Conservation (phyloP, 2,113 vertebrate genomes). For the Muntiacus reevesi region DNA sequence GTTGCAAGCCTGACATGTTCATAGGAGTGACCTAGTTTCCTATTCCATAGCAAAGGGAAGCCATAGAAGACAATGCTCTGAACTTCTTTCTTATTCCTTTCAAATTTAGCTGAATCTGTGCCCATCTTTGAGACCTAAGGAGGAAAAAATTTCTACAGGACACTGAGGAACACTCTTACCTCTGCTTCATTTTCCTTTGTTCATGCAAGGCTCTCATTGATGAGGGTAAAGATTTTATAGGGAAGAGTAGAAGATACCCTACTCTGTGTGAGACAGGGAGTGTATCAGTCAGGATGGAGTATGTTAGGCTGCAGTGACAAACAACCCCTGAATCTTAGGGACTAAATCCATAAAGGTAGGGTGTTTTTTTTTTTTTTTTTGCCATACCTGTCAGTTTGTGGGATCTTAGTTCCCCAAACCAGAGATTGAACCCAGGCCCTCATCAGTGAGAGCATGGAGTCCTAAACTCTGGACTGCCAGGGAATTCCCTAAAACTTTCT, state of each 20-base stretch:
- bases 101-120: neutral
- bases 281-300: neutral
- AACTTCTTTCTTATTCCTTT: neutral
- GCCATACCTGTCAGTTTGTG: neutral
- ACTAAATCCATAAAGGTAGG: neutral
- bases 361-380: neutral
- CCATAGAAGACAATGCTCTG: neutral
- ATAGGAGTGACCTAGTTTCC: neutral
- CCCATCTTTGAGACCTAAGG: neutral
- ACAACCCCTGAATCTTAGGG: neutral
- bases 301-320: neutral
- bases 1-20: neutral
- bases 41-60: neutral
- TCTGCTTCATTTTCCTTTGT: neutral
- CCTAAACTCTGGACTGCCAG: neutral
- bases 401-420: neutral
- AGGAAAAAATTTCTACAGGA: neutral
- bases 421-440: neutral
- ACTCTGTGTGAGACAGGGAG: neutral
- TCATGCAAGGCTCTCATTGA: neutral
- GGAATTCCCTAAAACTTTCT: neutral
- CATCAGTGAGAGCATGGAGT: neutral
- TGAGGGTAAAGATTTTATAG: neutral
- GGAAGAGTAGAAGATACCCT: neutral
- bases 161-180: neutral